Base-by-base conservation (phyloP, 2,888 invertebrate genomes). In the Plagiodera versicolora region DNA sequence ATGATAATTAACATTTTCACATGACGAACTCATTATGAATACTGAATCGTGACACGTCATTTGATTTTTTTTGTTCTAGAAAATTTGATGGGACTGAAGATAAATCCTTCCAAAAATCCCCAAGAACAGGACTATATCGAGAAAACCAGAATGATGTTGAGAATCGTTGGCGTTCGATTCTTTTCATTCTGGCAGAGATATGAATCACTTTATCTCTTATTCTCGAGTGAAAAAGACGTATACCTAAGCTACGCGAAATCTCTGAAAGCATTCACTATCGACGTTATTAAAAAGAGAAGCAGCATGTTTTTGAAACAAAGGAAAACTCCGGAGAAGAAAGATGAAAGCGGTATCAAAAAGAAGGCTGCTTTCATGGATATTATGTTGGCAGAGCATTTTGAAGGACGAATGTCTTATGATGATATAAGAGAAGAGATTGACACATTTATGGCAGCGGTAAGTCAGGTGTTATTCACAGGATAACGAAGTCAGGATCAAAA, bases 361-460 rank as follows among this genome's bases (percentile, higher is more conserved):
- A 55, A 46, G 14, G 46, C 45, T 30, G 47, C 55, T n/a, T 14
- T 55, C n/a, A 55, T 55, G 46, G 55, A 55, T 47, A 55, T 55
- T 16, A 10, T 55, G 46, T 14, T 55, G 32, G 47, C 28, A 20
- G 55, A 55, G 16, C 28, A 47, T 19, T 24, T 46, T 11, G 17
- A 18, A 28, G 55, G 55, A 19, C 46, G 19, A n/a, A 20, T 55
- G 28, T 14, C 24, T n/a, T 55, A 58, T 35, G 46, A 58, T n/a
- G 52, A 52, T 44, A 52, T 58, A 11, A 20, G 58, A 9, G 58
- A 58, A 20, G 58, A 58, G n/a, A 52, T 58, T 10, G 58, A 58
- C 47, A 58, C 58, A 1, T 52, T 58, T 52, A 58, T 58, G 58
- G 51, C 53, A 16, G 58, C 52, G 2, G 58, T 58, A 35, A 56